A percentile compares a stretch with the other conserved stretches of the same genome.
These are phyloP conservation scores for Pantala flavescens DNA, from an alignment of 1,140 invertebrate genomes.

Conservation along the genomic window DNA sequence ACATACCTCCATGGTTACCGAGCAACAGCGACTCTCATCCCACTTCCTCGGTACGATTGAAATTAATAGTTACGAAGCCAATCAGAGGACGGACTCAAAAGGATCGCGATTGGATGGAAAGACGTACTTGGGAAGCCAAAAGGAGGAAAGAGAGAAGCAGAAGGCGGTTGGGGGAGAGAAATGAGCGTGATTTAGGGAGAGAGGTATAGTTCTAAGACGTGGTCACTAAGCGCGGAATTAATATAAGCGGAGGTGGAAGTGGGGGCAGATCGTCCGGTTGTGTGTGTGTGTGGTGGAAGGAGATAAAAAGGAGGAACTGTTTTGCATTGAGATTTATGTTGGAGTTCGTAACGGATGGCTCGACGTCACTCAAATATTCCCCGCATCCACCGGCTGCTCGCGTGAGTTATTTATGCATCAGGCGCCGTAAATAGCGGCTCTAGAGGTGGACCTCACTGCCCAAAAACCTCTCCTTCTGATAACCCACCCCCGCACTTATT, in stretches of 20 bases:
- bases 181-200: not conserved
- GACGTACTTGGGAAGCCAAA: not conserved
- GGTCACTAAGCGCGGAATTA: not conserved
- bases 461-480: not conserved
- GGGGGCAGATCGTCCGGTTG: not conserved
- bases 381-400: not conserved
- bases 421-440: slow-evolving; percentile 1
- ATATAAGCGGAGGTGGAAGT: not conserved
- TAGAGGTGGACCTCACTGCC: not conserved
- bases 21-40: too few species aligned
- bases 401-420: slow-evolving; percentile 5
- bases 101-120: too few species aligned
- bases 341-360: not conserved
- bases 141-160: not conserved
- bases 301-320: slow-evolving; percentile 1
- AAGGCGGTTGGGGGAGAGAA: not conserved
- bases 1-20: too few species aligned
- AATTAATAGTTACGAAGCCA: too few species aligned
- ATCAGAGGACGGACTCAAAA: too few species aligned
- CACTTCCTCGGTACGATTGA: too few species aligned
- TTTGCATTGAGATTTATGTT: slow-evolving; percentile 6
- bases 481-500: not conserved
- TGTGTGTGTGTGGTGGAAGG: not conserved
- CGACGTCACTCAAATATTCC: slow-evolving; percentile 8
- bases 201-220: not conserved